Base-by-base conservation (phyloP, 2,113 vertebrate genomes). In the Cavia porcellus region DNA sequence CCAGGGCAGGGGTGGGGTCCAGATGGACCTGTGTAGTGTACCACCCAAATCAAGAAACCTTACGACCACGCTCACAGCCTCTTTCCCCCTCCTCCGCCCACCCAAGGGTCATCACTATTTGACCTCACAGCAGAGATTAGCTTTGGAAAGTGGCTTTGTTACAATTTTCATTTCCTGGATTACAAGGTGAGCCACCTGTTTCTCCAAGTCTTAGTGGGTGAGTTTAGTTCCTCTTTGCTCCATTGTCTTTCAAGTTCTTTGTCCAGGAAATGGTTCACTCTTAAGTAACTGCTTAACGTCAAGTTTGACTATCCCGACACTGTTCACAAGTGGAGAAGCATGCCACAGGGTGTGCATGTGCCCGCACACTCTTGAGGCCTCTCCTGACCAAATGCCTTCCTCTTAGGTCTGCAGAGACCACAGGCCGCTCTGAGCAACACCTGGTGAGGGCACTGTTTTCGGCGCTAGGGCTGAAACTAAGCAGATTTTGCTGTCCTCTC, bases 201-300 rank as follows among this genome's bases (percentile, higher is more conserved):
- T 75, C 45, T 82, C 74, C 32, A 30, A 7, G 5, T 59, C 38
- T 86, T 45, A 64, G 83, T 52, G 0, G 0, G 38, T 28, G 50
- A 59, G 57, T n/a, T 50, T 17, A 79, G 64, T 89, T 96, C 83
- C 55, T 94, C 75, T 90, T 97, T 83, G 57, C 72, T 74, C 85
- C 59, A 38, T 25, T 79, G 17, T 61, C 92, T 90, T 91, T 89
- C 52, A 96, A 83, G 82, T 70, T 85, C 85, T 92, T 95, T 82
- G 80, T 82, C 59, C 93, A 92, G 88, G 88, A 97, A 95, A 88
- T 88, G 79, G 42, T 35, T 88, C 75, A 30, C 57, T 92, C 66
- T 96, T 90, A 81, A 90, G 96, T 94, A 97, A 90, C 64, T 61
- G 70, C 89, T 85, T 55, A 64, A 64, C 13, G 86, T 84, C 3